A percentile compares a stretch with the other conserved stretches of the same genome.
These are phyloP conservation scores for Lagocephalus sceleratus DNA, from an alignment of 2,797 vertebrate genomes.

Conservation along the genomic window DNA sequence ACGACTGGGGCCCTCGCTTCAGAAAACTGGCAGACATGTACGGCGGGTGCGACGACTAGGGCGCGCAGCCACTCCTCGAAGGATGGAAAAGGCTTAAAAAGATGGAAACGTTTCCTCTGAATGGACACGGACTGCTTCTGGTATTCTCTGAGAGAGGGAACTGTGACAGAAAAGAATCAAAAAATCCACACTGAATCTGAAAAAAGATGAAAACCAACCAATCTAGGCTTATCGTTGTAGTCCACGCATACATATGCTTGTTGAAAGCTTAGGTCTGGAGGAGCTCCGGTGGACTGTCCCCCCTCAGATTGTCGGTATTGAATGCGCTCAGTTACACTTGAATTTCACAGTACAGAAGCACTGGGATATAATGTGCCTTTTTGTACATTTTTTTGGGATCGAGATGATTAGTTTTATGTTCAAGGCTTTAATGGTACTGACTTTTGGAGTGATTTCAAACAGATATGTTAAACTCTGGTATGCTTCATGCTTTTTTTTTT, in stretches of 20 bases:
- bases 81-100: conserved; percentile 20
- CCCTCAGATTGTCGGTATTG: conserved; percentile 84
- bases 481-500: conserved; percentile 86
- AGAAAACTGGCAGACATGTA: conserved; percentile 99
- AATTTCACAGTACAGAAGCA: conserved; percentile 99
- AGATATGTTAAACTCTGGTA: conserved; percentile 89
- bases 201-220: conserved; percentile 69
- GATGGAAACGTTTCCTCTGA: conserved; percentile 68
- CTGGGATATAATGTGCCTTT: conserved; percentile 99
- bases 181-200: conserved; percentile 68
- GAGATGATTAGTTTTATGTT: conserved; percentile 99
- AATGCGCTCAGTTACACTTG: conserved; percentile 98
- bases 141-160: conserved; percentile 82
- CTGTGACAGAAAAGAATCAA: conserved; percentile 63
- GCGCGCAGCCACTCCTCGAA: conserved; percentile 31
- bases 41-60: conserved; percentile 90
- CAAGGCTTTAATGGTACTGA: conserved; percentile 99
- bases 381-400: conserved; percentile 99
- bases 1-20: conserved; percentile 97
- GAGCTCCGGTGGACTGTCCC: conserved; percentile 89
- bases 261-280: conserved; percentile 88
- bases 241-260: conserved; percentile 96
- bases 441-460: conserved; percentile 92
- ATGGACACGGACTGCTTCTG: conserved; percentile 89
- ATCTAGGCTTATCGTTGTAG: conserved; percentile 98